Conservation (phyloP, 2,797 vertebrate genomes). For the Sternarchorhynchus goeldii region DNA sequence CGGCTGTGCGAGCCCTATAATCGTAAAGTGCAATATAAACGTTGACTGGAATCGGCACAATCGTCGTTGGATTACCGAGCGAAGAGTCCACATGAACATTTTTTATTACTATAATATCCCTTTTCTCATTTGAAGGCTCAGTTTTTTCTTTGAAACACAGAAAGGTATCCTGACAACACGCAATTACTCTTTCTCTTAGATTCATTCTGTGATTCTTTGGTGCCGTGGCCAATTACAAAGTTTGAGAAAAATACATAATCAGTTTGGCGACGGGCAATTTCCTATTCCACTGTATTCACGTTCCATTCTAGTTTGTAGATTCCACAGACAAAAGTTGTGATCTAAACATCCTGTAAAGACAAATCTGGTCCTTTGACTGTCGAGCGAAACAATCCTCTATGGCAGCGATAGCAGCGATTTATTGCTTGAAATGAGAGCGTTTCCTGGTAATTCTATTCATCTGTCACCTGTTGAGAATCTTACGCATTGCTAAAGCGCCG, state of each 20-base stretch:
- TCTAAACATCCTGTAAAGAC: no score
- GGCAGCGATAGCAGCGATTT: conserved; percentile 9
- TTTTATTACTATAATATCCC: background rate
- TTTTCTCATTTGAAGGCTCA: background rate
- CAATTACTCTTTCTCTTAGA: background rate
- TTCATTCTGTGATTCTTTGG: background rate
- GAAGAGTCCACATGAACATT: background rate
- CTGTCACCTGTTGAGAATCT: background rate
- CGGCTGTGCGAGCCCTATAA: conserved; percentile 84
- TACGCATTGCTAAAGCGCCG: no score
- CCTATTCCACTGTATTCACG: no score
- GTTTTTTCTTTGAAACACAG: background rate
- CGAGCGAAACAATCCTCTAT: background rate
- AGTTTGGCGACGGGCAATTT: no score
- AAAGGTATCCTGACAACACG: conserved; percentile 20
- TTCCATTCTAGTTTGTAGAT: no score
- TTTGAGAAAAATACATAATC: background rate
- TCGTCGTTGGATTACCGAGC: conserved; percentile 18
- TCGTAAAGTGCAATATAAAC: conserved; percentile 85
- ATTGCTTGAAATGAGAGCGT: conserved; percentile 14
- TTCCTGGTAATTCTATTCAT: conserved; percentile 34
- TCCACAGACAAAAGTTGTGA: no score
- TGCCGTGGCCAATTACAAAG: background rate
- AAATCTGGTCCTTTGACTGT: no score
- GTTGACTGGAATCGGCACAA: background rate